Evolutionary conservation across 2,888 invertebrate species (phyloP).

Genomic region (Yponomeuta malinellus): DNA sequence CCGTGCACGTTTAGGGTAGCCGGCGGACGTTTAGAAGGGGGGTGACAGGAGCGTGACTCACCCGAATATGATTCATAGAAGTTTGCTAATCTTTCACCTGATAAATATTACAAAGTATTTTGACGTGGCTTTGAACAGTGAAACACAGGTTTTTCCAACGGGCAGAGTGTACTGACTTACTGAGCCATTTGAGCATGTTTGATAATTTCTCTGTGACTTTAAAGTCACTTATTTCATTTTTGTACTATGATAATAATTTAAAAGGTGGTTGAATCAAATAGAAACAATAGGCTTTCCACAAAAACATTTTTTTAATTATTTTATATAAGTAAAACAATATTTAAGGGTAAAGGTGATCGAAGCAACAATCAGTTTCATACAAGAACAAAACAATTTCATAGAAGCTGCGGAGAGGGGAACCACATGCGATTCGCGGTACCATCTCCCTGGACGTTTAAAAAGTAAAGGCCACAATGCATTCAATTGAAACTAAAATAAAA

Average conservation of each 20-base stretch:
- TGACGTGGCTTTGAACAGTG: too few species aligned
- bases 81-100: neutral
- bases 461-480: neutral
- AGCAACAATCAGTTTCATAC: conserved; percentile 35
- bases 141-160: too few species aligned
- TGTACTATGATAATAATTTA: too few species aligned
- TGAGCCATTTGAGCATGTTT: neutral
- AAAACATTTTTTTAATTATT: conserved; percentile 44
- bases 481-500: neutral
- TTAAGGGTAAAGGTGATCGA: conserved; percentile 29
- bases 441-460: neutral
- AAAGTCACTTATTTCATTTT: neutral
- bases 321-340: conserved; percentile 36
- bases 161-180: too few species aligned
- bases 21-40: neutral
- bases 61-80: neutral
- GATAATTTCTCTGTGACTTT: neutral
- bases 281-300: conserved; percentile 32
- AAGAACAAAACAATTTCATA: neutral
- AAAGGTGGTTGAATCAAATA: neutral
- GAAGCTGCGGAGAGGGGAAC: too few species aligned
- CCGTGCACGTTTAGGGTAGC: neutral
- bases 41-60: neutral
- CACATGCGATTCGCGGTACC: too few species aligned
- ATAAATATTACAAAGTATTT: too few species aligned